Percentiles rank a stretch among this genome's conserved stretches.
These are phyloP conservation scores for Drosophila oshimai DNA, from an alignment of 1,140 invertebrate species.

Conservation along the genomic window DNA sequence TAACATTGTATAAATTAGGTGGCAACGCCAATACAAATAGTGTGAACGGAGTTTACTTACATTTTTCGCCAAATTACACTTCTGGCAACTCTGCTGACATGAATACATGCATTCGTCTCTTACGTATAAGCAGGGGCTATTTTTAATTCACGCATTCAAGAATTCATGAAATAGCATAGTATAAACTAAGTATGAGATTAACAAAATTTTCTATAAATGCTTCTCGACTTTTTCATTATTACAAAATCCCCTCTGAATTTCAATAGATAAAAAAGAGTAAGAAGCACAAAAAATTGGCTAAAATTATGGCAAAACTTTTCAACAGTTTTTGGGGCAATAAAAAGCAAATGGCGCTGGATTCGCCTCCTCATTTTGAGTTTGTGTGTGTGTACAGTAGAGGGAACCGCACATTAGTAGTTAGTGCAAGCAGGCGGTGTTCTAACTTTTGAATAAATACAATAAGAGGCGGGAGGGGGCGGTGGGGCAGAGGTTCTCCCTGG, in stretches of 20 bases:
- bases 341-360: conserved; percentile 70
- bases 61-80: too few species aligned
- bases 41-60: too few species aligned
- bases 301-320: conserved; percentile 76
- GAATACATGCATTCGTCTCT: too few species aligned
- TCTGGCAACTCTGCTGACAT: too few species aligned
- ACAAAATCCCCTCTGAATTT: background rate
- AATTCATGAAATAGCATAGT: too few species aligned
- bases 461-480: background rate
- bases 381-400: too few species aligned
- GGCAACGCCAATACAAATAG: too few species aligned
- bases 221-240: conserved; percentile 26
- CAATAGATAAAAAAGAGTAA: conserved; percentile 25
- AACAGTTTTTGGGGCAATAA: conserved; percentile 76
- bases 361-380: conserved; percentile 5
- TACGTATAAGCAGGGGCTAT: too few species aligned
- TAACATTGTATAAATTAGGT: too few species aligned
- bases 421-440: conserved; percentile 74
- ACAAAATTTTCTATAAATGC: background rate
- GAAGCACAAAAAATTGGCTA: conserved; percentile 31
- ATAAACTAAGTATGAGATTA: background rate
- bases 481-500: conserved; percentile 39
- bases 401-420: conserved; percentile 79
- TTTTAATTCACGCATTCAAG: too few species aligned
- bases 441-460: conserved; percentile 80